These are phyloP conservation scores for Lacerta viridis DNA, from an alignment of 2,797 vertebrate species.

Conservation along the genomic window DNA sequence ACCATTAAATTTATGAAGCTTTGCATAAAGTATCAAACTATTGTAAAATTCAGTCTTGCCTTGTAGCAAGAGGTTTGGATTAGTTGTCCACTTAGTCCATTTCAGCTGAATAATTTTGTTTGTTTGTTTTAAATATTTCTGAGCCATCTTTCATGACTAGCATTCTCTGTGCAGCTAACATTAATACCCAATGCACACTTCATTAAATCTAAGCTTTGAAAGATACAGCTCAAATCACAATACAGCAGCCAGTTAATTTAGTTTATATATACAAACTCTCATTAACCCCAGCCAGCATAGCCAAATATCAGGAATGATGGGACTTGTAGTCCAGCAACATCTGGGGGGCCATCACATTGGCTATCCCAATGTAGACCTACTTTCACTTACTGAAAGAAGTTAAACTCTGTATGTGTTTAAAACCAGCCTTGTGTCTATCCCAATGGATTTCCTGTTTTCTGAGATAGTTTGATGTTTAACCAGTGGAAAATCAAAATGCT, in stretches of 20 bases:
- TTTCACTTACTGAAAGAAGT: not conserved
- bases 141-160: too few relatives aligned
- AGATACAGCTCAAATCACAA: too few relatives aligned
- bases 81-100: not conserved
- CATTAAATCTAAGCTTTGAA: too few relatives aligned
- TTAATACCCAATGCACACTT: too few relatives aligned
- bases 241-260: not conserved
- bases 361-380: not conserved
- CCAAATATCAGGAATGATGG: not conserved
- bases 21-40: not conserved
- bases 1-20: not conserved
- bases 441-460: conserved; percentile 22
- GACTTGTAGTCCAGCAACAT: not conserved
- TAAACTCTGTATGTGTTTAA: not conserved
- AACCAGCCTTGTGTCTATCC: not conserved
- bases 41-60: not conserved
- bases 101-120: not conserved
- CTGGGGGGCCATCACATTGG: not conserved
- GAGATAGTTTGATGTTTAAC: conserved; percentile 62
- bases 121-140: too few relatives aligned
- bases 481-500: conserved; percentile 59
- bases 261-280: not conserved
- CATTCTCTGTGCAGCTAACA: too few relatives aligned
- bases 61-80: not conserved
- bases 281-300: not conserved